Conservation (phyloP, 2,113 vertebrate species). For the Anguilla japonica region DNA sequence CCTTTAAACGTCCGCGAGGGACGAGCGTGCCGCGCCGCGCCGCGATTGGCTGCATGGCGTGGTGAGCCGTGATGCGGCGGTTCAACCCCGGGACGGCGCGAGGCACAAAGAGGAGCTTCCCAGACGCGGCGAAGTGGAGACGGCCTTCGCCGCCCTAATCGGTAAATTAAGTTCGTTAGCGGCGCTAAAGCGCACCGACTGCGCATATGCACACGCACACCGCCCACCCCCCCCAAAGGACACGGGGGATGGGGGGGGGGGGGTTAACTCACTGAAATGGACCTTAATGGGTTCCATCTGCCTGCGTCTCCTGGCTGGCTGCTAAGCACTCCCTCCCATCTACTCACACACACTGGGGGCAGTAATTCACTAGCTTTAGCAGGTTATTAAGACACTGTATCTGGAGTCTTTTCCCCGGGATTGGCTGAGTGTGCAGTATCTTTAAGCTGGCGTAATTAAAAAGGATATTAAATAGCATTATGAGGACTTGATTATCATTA, state of each 20-base stretch:
- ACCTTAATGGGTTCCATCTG: constrained; percentile 1
- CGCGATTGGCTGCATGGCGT: neutral
- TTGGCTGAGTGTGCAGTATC: constrained; percentile 40
- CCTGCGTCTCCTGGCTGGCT: neutral
- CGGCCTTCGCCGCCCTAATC: neutral
- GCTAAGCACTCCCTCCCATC: neutral
- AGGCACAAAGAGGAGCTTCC: neutral
- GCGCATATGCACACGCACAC: neutral
- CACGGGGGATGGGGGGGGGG: neutral
- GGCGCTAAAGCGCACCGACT: neutral
- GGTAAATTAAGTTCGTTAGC: neutral
- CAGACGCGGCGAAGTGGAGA: neutral
- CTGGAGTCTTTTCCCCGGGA: constrained; percentile 40
- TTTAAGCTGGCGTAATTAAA: constrained; percentile 54
- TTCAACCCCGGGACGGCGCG: neutral
- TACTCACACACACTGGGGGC: constrained; percentile 20
- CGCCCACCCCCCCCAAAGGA: neutral
- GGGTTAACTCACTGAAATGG: neutral
- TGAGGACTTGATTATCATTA: constrained; percentile 55
- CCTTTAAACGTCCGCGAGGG: neutral
- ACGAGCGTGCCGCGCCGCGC: no score
- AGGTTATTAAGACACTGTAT: constrained; percentile 37
- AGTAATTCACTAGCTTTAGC: constrained; percentile 38
- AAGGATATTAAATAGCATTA: constrained; percentile 54
- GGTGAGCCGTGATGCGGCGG: neutral